Percentiles rank a stretch among this genome's conserved stretches.
These are phyloP conservation scores for Coccyzus lansbergi DNA, from an alignment of 2,797 vertebrate species.

Conservation along the genomic window DNA sequence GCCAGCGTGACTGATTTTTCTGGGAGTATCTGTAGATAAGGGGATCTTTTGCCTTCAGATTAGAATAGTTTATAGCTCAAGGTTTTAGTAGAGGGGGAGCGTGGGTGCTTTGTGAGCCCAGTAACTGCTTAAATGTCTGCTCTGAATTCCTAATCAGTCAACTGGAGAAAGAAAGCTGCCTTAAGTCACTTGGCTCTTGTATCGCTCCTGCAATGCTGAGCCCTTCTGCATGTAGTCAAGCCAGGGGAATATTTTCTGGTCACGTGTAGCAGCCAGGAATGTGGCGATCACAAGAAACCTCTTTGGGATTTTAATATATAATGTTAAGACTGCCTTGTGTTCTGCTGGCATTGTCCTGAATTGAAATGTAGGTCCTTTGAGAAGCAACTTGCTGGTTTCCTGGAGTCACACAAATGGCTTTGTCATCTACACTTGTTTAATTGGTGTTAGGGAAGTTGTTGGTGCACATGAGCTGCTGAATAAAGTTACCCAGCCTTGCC, in stretches of 20 bases:
- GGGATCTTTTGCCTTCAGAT: background rate
- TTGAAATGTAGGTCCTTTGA: background rate
- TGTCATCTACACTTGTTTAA: background rate
- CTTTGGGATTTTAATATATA: background rate
- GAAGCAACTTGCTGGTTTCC: accelerated
- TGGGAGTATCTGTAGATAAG: no score
- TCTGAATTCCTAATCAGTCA: background rate
- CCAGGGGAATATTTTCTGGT: background rate
- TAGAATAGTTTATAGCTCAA: background rate
- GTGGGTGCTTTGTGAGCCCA: background rate
- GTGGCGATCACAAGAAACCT: background rate
- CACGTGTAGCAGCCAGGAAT: accelerated
- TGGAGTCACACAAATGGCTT: background rate
- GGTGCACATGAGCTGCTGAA: accelerated
- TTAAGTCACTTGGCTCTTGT: background rate
- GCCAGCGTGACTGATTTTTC: background rate
- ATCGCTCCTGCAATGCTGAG: accelerated
- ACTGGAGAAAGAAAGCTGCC: background rate
- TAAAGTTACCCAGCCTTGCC: background rate
- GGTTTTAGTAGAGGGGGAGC: background rate
- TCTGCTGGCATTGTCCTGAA: background rate
- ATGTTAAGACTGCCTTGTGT: background rate
- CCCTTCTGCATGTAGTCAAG: background rate
- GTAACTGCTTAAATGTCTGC: background rate
- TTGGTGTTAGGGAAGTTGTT: background rate